Evolutionary conservation across 2,888 invertebrate species (phyloP), one percentile per base, ranked within the genome.

Genomic region (Endomychus coccineus): DNA sequence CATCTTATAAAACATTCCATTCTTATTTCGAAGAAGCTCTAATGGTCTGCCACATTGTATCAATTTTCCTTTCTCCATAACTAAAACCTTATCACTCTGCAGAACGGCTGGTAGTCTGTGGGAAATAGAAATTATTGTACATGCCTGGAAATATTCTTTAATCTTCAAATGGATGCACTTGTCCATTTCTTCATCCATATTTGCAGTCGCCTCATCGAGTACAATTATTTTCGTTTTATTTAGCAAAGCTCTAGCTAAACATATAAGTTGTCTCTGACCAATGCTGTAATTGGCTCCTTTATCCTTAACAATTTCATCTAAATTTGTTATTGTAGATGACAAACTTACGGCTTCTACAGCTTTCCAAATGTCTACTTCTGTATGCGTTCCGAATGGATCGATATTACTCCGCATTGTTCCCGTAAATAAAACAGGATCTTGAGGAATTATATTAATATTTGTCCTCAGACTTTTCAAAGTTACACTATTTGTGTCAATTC

Each of bases 151-250:
- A 34, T 78, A 74, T 45, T 76, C 73, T 17, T 78, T 71, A 43
- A 88, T 71, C 1, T 83, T 80, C 46, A 77, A 71, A 52, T 86
- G 77, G 49, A 87, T 81, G 27, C 74, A 66, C 17, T 77, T 71
- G 59, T 90, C 90, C 2, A 86, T 85, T 45, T 84, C 83, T 34
- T 74, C 71, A 67, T 90, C 91, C n/a, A 90, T 74, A 61, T 83
- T 85, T 2, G 90, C 86, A 0, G 89, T 90, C 19, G 88, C 89
- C 65, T 91, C 90, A 62, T 91, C 90, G 29, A 90, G 83, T n/a
- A 30, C 34, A 35, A 44, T 46, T 58, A 86, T 88, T 75, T 87
- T 89, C 6, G 88, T 77, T 51, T 82, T 78, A 45, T 82, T 81
- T 16, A 94, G 69, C 34, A 92, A 63, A n/a, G 89, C 88, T 43